phyloP scores from a whole-genome alignment of 2,797 vertebrate species.

The Urophycis tenuis region DNA sequence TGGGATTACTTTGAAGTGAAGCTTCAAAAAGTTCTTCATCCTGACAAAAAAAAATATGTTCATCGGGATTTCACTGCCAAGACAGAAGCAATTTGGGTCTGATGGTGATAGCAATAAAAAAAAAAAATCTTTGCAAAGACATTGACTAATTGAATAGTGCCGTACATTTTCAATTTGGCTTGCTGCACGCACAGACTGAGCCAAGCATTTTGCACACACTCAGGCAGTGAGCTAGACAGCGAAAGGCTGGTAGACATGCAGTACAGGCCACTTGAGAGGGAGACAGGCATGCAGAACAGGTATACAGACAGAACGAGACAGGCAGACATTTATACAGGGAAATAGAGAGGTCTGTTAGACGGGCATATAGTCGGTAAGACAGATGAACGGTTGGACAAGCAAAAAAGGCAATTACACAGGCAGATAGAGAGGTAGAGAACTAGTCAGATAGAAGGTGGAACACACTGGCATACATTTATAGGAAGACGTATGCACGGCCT shows the following conservation, averaged over 20 bases:
- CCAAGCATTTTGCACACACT: background rate
- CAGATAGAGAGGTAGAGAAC: background rate
- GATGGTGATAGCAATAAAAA: background rate
- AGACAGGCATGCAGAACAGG: background rate
- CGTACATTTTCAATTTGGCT: background rate
- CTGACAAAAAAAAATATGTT: background rate
- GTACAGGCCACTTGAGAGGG: background rate
- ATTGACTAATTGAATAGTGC: background rate
- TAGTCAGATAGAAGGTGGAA: background rate
- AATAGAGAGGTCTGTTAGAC: background rate
- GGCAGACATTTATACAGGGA: background rate
- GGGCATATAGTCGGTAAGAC: background rate
- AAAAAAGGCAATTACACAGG: background rate
- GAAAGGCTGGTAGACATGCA: background rate
- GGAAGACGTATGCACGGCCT: slow-evolving; percentile 9
- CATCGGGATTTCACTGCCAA: background rate
- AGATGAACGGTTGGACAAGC: too few species aligned
- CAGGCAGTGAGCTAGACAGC: background rate
- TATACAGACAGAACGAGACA: background rate
- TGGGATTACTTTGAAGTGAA: background rate
- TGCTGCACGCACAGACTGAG: background rate
- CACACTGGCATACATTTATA: background rate
- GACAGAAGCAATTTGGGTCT: background rate
- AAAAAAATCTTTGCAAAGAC: background rate
- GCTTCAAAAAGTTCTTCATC: background rate